Conservation (phyloP, 2,888 invertebrate genomes). For the Labia minor region DNA sequence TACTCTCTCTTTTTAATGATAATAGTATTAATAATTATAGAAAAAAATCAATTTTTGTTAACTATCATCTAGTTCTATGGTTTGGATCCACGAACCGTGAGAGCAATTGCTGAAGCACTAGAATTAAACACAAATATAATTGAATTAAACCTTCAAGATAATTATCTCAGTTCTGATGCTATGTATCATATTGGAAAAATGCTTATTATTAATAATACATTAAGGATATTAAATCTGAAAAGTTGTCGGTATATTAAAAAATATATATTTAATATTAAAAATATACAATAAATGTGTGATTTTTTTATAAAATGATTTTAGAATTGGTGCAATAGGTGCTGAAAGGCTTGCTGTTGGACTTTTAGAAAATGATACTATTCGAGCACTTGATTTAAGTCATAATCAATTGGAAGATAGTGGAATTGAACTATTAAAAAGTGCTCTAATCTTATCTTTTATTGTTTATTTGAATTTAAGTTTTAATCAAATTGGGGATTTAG, state of each 20-base stretch:
- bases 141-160: constrained; percentile 35
- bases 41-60: too few species aligned
- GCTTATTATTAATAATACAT: constrained; percentile 27
- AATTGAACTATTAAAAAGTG: constrained; percentile 32
- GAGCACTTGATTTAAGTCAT: constrained; percentile 36
- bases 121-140: constrained; percentile 34
- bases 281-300: background rate
- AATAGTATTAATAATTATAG: too few species aligned
- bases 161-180: constrained; percentile 35
- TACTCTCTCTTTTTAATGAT: too few species aligned
- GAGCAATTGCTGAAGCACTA: constrained; percentile 34
- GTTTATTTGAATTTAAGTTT: constrained; percentile 39
- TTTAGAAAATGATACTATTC: constrained; percentile 31
- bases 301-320: background rate
- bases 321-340: constrained; percentile 37
- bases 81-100: constrained; percentile 33
- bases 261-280: background rate
- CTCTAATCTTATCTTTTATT: constrained; percentile 33
- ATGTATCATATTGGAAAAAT: constrained; percentile 35
- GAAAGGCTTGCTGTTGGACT: constrained; percentile 35
- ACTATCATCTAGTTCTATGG: constrained; percentile 33
- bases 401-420: constrained; percentile 41
- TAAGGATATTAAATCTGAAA: background rate
- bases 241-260: background rate
- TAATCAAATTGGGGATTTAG: constrained; percentile 40